Conservation (phyloP, 1,140 invertebrate genomes). For the Cyclina sinensis region DNA sequence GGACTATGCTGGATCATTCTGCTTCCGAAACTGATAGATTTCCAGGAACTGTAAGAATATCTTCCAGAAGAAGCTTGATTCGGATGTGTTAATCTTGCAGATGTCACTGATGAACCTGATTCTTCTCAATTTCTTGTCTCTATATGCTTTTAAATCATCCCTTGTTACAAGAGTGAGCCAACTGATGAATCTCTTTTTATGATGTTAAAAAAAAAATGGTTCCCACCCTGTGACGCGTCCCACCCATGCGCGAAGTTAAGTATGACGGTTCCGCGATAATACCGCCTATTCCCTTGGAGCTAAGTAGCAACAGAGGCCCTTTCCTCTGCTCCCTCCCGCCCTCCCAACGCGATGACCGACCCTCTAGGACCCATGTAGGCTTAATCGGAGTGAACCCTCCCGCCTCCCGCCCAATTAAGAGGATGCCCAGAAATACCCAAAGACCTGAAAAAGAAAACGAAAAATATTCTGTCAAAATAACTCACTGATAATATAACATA, state of each 20-base stretch:
- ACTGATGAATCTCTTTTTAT: background rate
- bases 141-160: background rate
- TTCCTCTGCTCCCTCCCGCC: conserved; percentile 77
- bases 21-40: background rate
- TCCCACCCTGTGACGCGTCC: conserved; percentile 80
- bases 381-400: conserved; percentile 51
- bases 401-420: conserved; percentile 60
- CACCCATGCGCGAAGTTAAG: conserved; percentile 72
- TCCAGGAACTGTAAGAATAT: background rate
- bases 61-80: background rate
- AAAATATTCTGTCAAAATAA: no score
- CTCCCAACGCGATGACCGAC: conserved; percentile 76
- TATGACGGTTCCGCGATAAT: conserved; percentile 65
- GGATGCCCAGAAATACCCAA: conserved; percentile 66
- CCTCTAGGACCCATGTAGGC: conserved; percentile 41
- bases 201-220: conserved; percentile 52
- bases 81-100: background rate
- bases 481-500: no score
- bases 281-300: conserved; percentile 52
- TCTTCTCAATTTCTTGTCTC: background rate
- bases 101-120: background rate
- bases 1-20: background rate
- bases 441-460: conserved; percentile 71
- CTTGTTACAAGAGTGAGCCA: conserved; percentile 13
- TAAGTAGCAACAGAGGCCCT: conserved; percentile 75